Conservation (phyloP, 2,113 vertebrate species). For the Leucopsar rothschildi region DNA sequence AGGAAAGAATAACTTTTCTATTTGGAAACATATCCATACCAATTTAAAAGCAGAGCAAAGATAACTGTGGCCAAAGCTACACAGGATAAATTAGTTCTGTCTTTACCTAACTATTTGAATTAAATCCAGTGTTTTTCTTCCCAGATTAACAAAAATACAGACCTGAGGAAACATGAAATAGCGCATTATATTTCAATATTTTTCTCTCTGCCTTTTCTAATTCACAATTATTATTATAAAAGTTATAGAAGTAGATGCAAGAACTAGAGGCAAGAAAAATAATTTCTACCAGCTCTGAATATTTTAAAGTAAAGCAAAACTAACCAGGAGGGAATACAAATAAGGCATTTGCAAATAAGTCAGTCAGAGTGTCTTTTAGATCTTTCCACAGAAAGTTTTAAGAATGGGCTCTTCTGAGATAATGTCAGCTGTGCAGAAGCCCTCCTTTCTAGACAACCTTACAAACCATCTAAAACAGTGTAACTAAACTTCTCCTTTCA, state of each 20-base stretch:
- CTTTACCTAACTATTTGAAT: neutral
- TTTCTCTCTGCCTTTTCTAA: neutral
- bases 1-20: neutral
- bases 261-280: neutral
- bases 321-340: neutral
- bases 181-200: neutral
- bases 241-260: neutral
- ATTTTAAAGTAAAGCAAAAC: neutral
- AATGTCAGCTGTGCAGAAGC: neutral
- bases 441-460: neutral
- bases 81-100: neutral
- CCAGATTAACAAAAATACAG: neutral
- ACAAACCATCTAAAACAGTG: neutral
- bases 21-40: neutral
- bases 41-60: neutral
- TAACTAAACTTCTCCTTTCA: neutral
- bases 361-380: neutral
- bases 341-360: neutral
- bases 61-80: neutral
- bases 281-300: neutral
- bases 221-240: neutral
- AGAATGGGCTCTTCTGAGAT: neutral
- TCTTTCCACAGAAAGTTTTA: neutral
- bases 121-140: neutral
- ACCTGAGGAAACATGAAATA: neutral